Base-by-base conservation (phyloP, 2,888 invertebrate species). In the Caenorhabditis doughertyi region DNA sequence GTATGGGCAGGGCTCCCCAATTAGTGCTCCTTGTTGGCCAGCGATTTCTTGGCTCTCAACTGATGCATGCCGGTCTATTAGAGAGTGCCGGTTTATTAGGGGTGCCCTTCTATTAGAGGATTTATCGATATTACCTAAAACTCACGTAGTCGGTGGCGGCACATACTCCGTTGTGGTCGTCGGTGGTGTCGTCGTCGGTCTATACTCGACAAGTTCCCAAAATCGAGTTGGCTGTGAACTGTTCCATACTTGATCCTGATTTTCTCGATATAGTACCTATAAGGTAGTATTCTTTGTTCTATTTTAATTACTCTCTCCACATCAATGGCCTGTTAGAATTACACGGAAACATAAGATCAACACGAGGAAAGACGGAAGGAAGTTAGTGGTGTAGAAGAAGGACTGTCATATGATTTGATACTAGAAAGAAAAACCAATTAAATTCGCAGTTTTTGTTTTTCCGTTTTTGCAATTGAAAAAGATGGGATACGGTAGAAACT, bases 181-280 rank as follows among this genome's bases (percentile, higher is more conserved):
- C 8, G 81, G 56, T 3, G 81, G 74, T 35, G 79, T 42, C 29
- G 83, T 83, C 23, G 82, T 82, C 35, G 83, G 81, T 1, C 84
- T 58, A 51, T 77, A 84, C 68, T 85, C 85, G 13, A 85, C 85
- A n/a, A 85, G 62, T 27, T 85, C 85, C 85, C 85, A 85, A 62
- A 85, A 85, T 27, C 85, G 53, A 7, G 83, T 79, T 7, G 85
- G 84, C 62, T 84, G 65, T 16, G 81, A 81, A 27, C 71, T 72
- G 51, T 81, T 81, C 70, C 51, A 72, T 0, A 76, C 29, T 8
- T 71, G 47, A 11, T 81, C 76, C 27, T 60, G 44, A 27, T 71
- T 76, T 47, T 81, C 81, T 9, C 81, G 71, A 60, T 81, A 81
- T n/a, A 81, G 51, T 21, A 81, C 81, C 81, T 81, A 51, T 1